phyloP scores from a whole-genome alignment of 2,888 invertebrate species.

The Campaea margaritaria region DNA sequence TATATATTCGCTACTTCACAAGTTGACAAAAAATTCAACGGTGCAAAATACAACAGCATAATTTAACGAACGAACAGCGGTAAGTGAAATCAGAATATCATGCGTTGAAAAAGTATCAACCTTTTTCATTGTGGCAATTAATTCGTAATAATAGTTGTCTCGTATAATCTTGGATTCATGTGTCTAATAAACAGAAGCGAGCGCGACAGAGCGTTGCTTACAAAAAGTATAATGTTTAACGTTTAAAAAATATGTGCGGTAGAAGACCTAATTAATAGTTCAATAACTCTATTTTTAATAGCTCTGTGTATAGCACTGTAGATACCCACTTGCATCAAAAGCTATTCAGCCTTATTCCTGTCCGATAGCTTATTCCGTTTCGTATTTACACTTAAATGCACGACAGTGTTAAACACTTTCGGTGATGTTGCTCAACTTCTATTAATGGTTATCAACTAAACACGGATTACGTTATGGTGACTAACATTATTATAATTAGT shows the following conservation, averaged over 20 bases:
- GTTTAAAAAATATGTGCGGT: constrained; percentile 19
- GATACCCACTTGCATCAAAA: not conserved
- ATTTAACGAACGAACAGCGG: constrained; percentile 6
- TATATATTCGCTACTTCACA: constrained; percentile 33
- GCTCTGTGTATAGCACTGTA: not conserved
- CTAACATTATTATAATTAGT: too few relatives aligned
- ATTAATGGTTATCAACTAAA: too few relatives aligned
- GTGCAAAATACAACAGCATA: constrained; percentile 11
- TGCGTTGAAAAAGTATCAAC: constrained; percentile 32
- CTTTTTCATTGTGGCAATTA: constrained; percentile 37
- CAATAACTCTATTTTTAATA: constrained; percentile 8
- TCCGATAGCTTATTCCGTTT: too few relatives aligned
- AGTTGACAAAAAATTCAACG: constrained; percentile 11
- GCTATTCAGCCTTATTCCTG: not conserved
- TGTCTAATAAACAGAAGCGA: constrained; percentile 23
- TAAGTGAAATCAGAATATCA: constrained; percentile 21
- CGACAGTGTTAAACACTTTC: too few relatives aligned
- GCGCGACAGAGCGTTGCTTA: constrained; percentile 34
- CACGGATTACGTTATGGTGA: too few relatives aligned
- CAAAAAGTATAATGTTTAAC: constrained; percentile 21
- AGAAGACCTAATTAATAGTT: constrained; percentile 15
- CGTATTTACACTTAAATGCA: too few relatives aligned
- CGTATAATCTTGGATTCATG: constrained; percentile 38
- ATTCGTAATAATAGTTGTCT: constrained; percentile 43
- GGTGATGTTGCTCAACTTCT: too few relatives aligned